Base-by-base conservation (phyloP, 2,888 invertebrate species). In the Pheosia tremula region DNA sequence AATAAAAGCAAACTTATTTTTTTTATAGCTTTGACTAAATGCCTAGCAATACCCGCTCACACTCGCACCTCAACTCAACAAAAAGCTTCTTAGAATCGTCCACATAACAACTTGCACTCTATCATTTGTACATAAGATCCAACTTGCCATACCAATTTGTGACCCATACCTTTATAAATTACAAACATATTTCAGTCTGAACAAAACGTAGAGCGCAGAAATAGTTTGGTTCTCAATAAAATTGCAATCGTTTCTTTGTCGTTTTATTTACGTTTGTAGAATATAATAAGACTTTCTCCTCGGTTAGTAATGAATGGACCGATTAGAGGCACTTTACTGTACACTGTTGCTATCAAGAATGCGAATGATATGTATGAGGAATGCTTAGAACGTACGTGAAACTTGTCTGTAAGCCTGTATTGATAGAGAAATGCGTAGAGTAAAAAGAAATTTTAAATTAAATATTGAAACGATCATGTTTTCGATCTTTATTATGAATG, bases 201-300 rank as follows among this genome's bases (percentile, higher is more conserved):
- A 71, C 69, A 67, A 67, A 76, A 68, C 64, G 56, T 60, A 73
- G 69, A 68, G 64, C 69, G 59, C 52, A 41, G 68, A 64, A 79
- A 82, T 80, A 69, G 71, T 67, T 69, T 47, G 66, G 61, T 56
- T 64, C 68, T 71, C 71, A 66, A 72, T 72, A 75, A 74, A 77
- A 78, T 80, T 73, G 76, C 77, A 76, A 77, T 69, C 70, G 78
- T 80, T 80, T 78, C 78, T 74, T 80, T 79, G 78, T 76, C 67
- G 69, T 71, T 75, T 69, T 68, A 79, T 77, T 78, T 71, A 68
- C 61, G 67, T 72, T 76, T 65, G 72, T 67, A 61, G 65, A 68
- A 76, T 74, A 74, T 78, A 77, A 78, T 78, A 72, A 66, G 73
- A 74, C 75, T 74, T 76, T 76, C 75, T 56, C 68, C 57, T 59